Conservation (phyloP, 2,888 invertebrate species). For the Drosophila setosimentum region DNA sequence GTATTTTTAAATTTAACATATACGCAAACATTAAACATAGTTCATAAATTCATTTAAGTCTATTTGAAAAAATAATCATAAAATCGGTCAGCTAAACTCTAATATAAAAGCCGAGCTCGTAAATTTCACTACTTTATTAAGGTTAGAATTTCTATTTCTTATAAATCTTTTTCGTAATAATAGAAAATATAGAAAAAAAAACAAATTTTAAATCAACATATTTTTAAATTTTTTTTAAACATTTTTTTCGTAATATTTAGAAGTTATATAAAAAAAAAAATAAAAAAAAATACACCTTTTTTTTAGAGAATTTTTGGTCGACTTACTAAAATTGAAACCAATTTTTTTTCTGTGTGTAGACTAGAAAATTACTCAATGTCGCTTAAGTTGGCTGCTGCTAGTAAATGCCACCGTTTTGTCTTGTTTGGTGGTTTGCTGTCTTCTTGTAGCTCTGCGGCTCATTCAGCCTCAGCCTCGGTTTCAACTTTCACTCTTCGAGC, state of each 20-base stretch:
- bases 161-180: no score
- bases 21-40: not conserved
- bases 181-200: no score
- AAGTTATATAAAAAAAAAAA: not conserved
- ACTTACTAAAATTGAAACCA: fast-evolving
- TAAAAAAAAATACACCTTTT: no score
- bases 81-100: not conserved
- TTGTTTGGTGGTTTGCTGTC: constrained; percentile 8
- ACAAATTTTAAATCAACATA: no score
- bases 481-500: constrained; percentile 68
- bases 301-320: not conserved
- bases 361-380: constrained; percentile 73
- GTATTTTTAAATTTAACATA: not conserved
- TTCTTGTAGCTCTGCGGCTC: constrained; percentile 18
- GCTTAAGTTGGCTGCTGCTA: constrained; percentile 21
- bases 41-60: not conserved
- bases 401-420: constrained; percentile 43
- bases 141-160: not conserved
- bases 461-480: constrained; percentile 28
- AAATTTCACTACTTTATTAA: not conserved
- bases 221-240: not conserved
- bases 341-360: constrained; percentile 13
- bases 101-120: not conserved
- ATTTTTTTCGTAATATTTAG: not conserved
- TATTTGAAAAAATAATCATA: not conserved